phyloP scores from a whole-genome alignment of 30 jellyfish, hydroid and myxozoan species.

The Hydractinia symbiolongicarpus region DNA sequence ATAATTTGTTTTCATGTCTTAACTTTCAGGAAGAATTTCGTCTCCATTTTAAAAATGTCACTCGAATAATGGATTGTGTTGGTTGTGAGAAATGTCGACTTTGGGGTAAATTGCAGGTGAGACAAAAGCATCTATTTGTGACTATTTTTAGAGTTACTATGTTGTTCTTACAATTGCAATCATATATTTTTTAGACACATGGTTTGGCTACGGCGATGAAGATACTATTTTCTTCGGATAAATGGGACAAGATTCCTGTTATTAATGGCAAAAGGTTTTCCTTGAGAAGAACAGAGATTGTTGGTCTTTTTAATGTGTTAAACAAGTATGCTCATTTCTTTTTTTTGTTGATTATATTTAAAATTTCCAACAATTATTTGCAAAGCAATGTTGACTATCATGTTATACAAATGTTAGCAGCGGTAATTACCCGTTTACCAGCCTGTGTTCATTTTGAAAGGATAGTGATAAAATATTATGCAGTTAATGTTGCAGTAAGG shows the following conservation, averaged over 20 bases:
- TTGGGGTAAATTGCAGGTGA: constrained; percentile 99
- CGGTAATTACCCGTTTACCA: no score
- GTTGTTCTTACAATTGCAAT: neutral
- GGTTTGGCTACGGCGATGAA: constrained; percentile 96
- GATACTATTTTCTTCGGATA: constrained; percentile 71
- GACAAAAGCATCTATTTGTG: neutral
- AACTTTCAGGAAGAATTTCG: constrained; percentile 73
- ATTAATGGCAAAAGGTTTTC: constrained; percentile 66
- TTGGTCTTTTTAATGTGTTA: constrained; percentile 68
- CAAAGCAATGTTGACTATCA: no score
- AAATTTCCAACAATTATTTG: neutral
- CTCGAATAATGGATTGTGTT: constrained; percentile 97
- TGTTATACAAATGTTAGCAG: neutral
- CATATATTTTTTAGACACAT: constrained; percentile 47
- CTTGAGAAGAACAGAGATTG: constrained; percentile 74
- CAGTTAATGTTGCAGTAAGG: no score
- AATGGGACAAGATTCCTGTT: constrained; percentile 61
- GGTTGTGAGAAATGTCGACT: constrained; percentile 95
- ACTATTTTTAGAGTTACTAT: neutral
- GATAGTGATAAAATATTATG: no score
- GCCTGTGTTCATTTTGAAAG: no score
- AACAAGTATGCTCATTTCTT: constrained; percentile 46
- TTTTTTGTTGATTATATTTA: neutral
- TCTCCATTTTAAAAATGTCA: constrained; percentile 62
- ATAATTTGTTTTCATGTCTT: neutral